These are phyloP conservation scores for Rhipidura dahli DNA, from an alignment of 2,113 vertebrate genomes.

Conservation along the genomic window DNA sequence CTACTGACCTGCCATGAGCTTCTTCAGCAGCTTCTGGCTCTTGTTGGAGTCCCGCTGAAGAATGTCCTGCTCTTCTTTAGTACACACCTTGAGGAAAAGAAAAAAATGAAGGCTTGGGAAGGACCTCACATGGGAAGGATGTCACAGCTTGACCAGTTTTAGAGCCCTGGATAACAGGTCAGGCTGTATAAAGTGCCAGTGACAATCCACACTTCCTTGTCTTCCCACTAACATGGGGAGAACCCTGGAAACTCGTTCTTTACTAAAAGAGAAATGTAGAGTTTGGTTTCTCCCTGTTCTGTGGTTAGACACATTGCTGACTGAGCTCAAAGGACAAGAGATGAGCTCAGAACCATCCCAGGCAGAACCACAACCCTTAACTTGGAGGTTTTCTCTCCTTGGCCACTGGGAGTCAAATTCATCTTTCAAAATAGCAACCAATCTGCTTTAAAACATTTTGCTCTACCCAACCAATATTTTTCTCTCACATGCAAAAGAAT, in stretches of 20 bases:
- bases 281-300: background rate
- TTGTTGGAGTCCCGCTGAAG: constrained; percentile 95
- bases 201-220: background rate
- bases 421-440: background rate
- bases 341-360: background rate
- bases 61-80: constrained; percentile 91
- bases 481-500: background rate
- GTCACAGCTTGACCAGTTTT: background rate
- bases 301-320: background rate
- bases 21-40: constrained; percentile 95
- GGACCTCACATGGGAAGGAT: background rate
- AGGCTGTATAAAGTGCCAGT: background rate
- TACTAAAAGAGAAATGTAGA: background rate
- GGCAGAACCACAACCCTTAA: background rate
- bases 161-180: background rate
- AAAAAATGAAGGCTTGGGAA: background rate
- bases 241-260: background rate
- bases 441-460: background rate
- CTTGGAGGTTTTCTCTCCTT: background rate
- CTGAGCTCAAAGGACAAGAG: background rate
- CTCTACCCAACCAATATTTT: background rate
- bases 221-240: rapidly evolving
- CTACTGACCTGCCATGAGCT: constrained; percentile 88
- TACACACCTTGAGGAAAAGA: constrained; percentile 86
- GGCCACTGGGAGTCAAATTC: background rate